A percentile compares a stretch with the other conserved stretches of the same genome.
Conservation (phyloP, 2,888 invertebrate genomes). For the Fragum whitleyi region DNA sequence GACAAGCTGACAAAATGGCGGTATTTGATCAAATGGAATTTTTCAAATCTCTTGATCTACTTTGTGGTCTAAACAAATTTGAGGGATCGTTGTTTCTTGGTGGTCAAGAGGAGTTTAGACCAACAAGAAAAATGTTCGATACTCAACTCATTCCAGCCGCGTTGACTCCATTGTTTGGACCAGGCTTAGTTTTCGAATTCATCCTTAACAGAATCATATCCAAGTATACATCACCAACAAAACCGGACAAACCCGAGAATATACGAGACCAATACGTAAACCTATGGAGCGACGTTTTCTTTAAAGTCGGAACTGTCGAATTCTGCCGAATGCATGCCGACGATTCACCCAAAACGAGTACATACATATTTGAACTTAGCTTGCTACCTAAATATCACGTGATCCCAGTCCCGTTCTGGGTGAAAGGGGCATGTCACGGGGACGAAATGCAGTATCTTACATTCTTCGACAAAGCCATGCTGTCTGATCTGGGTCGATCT, state of each 20-base stretch:
- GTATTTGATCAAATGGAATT: conserved; percentile 96
- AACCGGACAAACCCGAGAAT: conserved; percentile 87
- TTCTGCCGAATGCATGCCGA: conserved; percentile 93
- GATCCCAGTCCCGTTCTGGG: conserved; percentile 72
- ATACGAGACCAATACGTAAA: conserved; percentile 96
- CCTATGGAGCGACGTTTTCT: conserved; percentile 97
- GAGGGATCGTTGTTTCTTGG: conserved; percentile 29
- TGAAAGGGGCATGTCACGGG: conserved; percentile 80
- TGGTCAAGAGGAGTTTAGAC: conserved; percentile 29
- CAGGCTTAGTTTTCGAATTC: conserved; percentile 23
- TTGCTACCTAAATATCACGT: conserved; percentile 59
- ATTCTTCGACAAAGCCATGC: conserved; percentile 54
- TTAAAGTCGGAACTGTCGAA: conserved; percentile 96
- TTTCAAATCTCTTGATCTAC: conserved; percentile 92
- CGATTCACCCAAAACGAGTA: conserved; percentile 17
- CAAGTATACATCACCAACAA: conserved; percentile 37
- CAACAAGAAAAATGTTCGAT: conserved; percentile 32
- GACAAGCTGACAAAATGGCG: conserved; percentile 93
- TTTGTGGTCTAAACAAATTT: conserved; percentile 95
- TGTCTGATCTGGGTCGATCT: conserved; percentile 83
- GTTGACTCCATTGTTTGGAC: conserved; percentile 1
- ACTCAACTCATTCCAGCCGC: neutral
- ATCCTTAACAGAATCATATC: conserved; percentile 33
- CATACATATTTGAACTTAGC: conserved; percentile 72
- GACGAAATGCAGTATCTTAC: conserved; percentile 81